Evolutionary conservation across 2,797 vertebrate species (phyloP).

Genomic region (Galagoides demidoff): DNA sequence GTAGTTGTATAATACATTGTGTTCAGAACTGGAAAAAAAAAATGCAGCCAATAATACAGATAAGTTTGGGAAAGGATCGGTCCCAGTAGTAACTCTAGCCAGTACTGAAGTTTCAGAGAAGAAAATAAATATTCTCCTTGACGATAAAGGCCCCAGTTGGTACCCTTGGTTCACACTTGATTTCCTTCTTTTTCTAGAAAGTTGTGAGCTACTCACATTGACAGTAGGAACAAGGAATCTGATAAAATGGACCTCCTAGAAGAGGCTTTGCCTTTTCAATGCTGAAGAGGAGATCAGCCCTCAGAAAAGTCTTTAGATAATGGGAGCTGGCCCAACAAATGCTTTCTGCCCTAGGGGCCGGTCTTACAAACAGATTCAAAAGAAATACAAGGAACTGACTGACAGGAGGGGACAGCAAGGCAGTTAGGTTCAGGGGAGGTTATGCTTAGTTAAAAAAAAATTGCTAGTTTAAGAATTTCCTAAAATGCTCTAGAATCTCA

Average conservation of each 20-base stretch:
- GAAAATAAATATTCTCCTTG: slow-evolving; percentile 65
- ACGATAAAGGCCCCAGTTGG: slow-evolving; percentile 41
- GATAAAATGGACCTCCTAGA: slow-evolving; percentile 19
- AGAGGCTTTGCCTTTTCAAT: neutral
- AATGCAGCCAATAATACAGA: slow-evolving; percentile 51
- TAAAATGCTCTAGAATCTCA: slow-evolving; percentile 69
- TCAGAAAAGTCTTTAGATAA: slow-evolving; percentile 25
- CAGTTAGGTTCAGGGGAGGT: slow-evolving; percentile 72
- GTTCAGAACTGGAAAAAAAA: slow-evolving; percentile 2
- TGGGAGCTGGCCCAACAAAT: slow-evolving; percentile 17
- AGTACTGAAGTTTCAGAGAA: slow-evolving; percentile 51
- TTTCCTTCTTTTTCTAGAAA: slow-evolving; percentile 56
- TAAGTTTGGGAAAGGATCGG: slow-evolving; percentile 58
- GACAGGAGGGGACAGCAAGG: slow-evolving; percentile 68
- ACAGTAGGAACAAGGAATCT: slow-evolving; percentile 31
- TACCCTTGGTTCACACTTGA: slow-evolving; percentile 64
- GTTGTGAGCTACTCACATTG: slow-evolving; percentile 27
- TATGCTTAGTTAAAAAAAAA: slow-evolving; percentile 69
- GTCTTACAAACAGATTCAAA: slow-evolving; percentile 67
- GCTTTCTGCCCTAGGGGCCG: slow-evolving; percentile 56
- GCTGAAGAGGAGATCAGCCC: slow-evolving; percentile 17
- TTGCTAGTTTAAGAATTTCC: slow-evolving; percentile 72
- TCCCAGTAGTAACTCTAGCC: slow-evolving; percentile 70
- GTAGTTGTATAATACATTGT: slow-evolving; percentile 46
- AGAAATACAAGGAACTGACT: slow-evolving; percentile 65